Base-by-base conservation (phyloP, 2,113 vertebrate species). In the Accipiter cooperii region DNA sequence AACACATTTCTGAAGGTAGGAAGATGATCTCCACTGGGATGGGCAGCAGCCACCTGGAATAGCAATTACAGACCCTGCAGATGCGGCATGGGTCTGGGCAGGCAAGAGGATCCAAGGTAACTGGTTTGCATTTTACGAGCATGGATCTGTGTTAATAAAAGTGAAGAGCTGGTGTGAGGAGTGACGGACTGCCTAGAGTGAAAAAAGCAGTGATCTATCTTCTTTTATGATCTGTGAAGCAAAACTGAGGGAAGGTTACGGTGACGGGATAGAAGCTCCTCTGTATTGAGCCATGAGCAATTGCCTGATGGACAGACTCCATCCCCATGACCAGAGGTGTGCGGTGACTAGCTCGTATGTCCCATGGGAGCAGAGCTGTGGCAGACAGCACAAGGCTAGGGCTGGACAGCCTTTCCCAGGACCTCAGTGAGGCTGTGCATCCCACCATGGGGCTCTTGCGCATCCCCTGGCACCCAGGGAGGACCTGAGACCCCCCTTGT, bases 321-420 rank as follows among this genome's bases (percentile, higher is more conserved):
- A 40, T 12, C 17, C 26, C 34, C 40, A 14, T 0, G 0, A 46
- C 25, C 75, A 42, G 55, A 46, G 49, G 40, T 8, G 6, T 36
- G 60, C 8, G 8, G 42, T 73, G 69, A 58, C 8, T 28, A 38
- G 22, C 22, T 10, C 0, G 0, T 26, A 46, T 6, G 11, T 44
- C 52, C 63, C 34, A 5, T 6, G 49, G 36, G 38, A 58, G 47
- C 34, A 82, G 25, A 91, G n/a, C 54, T 84, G 64, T 66, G 36
- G 22, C 64, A 73, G 7, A 33, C 22, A 66, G 47, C 42, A 5
- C 5, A 0, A 21, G 64, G 29, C 8, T 16, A 10, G 14, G 29
- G 49, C 15, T 82, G 60, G 38, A 8, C 38, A 85, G 33, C 54
- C 33, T 54, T 49, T 8, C 19, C 26, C 34, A 26, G 29, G 19